These are phyloP conservation scores for Malurus elegans DNA, from an alignment of 2,113 vertebrate genomes.

Conservation along the genomic window DNA sequence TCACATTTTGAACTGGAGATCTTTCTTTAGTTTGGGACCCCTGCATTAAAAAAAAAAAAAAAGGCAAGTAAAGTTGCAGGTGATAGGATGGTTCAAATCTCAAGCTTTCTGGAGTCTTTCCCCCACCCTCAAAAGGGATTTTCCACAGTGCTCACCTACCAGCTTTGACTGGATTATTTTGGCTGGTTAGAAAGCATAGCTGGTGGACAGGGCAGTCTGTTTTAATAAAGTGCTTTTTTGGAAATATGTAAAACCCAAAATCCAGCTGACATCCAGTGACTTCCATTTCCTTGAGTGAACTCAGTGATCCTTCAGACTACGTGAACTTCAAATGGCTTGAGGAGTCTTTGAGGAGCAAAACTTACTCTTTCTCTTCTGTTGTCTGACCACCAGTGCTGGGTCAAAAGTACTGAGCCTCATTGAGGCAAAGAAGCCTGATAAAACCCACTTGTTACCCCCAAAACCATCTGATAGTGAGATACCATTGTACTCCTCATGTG, in stretches of 20 bases:
- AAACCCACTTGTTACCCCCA: not conserved
- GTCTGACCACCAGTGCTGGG: not conserved
- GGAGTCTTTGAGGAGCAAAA: not conserved
- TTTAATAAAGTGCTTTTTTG: not conserved
- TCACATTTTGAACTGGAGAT: not conserved
- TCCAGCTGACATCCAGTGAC: not conserved
- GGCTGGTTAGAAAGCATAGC: not conserved
- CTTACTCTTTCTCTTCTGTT: not conserved
- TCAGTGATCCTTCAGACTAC: not conserved
- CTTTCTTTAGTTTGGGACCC: not conserved
- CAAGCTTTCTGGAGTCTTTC: not conserved
- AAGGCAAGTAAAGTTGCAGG: not conserved
- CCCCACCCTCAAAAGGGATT: not conserved
- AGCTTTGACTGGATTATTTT: not conserved
- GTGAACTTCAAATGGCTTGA: not conserved
- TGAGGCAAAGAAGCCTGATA: not conserved
- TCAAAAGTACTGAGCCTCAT: rapidly evolving
- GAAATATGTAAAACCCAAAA: not conserved
- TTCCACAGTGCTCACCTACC: too few relatives aligned
- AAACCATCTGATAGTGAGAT: not conserved
- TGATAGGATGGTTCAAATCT: not conserved
- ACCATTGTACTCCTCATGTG: not conserved
- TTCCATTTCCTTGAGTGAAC: not conserved
- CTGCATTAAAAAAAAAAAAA: not conserved
- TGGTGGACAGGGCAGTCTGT: not conserved